Base-by-base conservation (phyloP, 2,888 invertebrate species). In the Phlogophora meticulosa region DNA sequence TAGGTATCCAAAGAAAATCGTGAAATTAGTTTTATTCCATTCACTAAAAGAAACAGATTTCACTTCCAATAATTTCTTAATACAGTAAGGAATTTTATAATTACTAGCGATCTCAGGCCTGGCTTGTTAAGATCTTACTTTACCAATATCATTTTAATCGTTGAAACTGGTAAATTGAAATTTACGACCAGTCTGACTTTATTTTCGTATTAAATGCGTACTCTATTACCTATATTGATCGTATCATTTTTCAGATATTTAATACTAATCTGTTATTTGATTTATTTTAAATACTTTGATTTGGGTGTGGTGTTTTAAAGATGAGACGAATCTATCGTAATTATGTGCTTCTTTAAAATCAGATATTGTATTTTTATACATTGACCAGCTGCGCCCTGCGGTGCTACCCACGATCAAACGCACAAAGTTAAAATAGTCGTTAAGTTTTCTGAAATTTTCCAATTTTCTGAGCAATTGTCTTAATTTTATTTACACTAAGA, bases 81-180 rank as follows among this genome's bases (percentile, higher is more conserved):
- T 67, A 80, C 67, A 65, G 67, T 63, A 63, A 70, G 65, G 80
- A 80, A 80, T 80, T 75, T 80, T 77, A 75, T 80, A 80, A 80
- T 80, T 75, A 75, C 72, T 11, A 42, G 7, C 58, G 62, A 75
- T 78, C 77, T 64, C 72, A 58, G 48, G 58, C 59, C 48, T 60
- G 68, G 58, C 80, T 80, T 70, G 78, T 80, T 80, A 80, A 80
- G 61, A 66, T 71, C 66, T 74, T 63, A 69, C 67, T 74, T 67
- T 56, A 78, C 60, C 67, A 72, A 75, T 80, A 80, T 77, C 57
- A 67, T 70, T 77, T 78, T 70, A 80, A 78, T 80, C 52, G 68
- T 56, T 53, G 36, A 67, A 72, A 75, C 78, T 63, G 65, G 78
- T 80, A 78, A 72, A 80, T 80, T 77, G 64, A 72, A 53, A 80